These are phyloP conservation scores for Conus betulinus DNA, from an alignment of 1,140 invertebrate species.

Conservation along the genomic window DNA sequence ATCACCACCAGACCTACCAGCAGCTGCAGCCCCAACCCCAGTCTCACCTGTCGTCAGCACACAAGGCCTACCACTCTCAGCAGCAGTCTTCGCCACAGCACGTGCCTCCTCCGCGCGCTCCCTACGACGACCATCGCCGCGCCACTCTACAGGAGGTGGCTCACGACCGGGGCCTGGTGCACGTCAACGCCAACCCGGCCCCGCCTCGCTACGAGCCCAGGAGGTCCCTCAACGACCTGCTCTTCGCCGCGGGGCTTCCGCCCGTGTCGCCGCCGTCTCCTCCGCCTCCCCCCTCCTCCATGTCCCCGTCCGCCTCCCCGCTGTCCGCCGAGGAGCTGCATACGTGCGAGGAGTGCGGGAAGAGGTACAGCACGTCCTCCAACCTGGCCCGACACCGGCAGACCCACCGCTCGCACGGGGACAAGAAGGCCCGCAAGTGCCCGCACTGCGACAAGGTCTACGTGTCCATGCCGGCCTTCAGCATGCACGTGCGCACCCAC, in stretches of 20 bases:
- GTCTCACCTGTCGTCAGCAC: conserved; percentile 34
- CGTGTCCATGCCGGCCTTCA: conserved; percentile 97
- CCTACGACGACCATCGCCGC: conserved; percentile 25
- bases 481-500: conserved; percentile 97
- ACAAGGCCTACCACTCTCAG: neutral
- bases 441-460: conserved; percentile 95
- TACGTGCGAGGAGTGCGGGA: conserved; percentile 73
- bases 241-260: conserved; percentile 28
- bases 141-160: conserved; percentile 10
- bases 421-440: conserved; percentile 81
- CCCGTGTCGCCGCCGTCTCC: conserved; percentile 2
- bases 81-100: neutral
- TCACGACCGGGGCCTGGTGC: neutral
- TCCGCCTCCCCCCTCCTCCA: conserved; percentile 12
- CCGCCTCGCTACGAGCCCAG: conserved; percentile 27
- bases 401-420: conserved; percentile 70
- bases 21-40: neutral
- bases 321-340: conserved; percentile 44
- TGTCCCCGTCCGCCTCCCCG: conserved; percentile 45
- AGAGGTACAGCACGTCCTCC: conserved; percentile 74
- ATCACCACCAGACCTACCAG: conserved; percentile 25
- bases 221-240: conserved; percentile 46
- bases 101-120: neutral
- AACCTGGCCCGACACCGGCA: conserved; percentile 75
- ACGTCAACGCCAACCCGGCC: neutral